Evolutionary conservation across 30 jellyfish, hydroid and myxozoan genomes (phyloP), one percentile per base, ranked within the genome.

Genomic region (Hydra vulgaris): DNA sequence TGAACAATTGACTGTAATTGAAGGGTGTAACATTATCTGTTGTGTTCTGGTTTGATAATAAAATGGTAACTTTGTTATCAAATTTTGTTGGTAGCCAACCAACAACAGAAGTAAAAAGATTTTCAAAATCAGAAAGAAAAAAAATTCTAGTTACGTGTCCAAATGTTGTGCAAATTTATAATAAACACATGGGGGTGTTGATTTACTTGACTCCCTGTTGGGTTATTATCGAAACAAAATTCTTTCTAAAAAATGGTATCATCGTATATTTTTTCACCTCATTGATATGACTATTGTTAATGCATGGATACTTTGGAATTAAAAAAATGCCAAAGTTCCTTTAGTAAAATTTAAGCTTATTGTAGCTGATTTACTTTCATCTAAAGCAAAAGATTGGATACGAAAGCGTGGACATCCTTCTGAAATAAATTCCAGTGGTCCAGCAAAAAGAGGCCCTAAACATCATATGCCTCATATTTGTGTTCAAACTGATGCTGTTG

Each of bases 31-130:
- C 17, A 15, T 15, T 56, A 17, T 56, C 18, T n/a, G 71, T 56
- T 56, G n/a, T 56, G 18, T 56, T n/a, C 18, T 56, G 71, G 71
- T 56, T 56, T 56, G 71, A 56, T 56, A 56, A 56, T 56, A 56
- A 56, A n/a, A n/a, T 56, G 71, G 71, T 56, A 56, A 56, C 71
- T n/a, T n/a, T 56, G n/a, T 56, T 56, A 56, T 56, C 71, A 15
- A 56, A 56, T 56, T 56, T 56, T 56, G 71, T n/a, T n/a, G n/a
- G n/a, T n/a, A n/a, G n/a, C n/a, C n/a, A n/a, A n/a, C n/a, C n/a
- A n/a, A n/a, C n/a, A 15, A 15, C 7, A 68, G 15, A 68, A n/a
- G 15, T 68, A 68, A 68, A 23, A 7, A 68, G 15, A 23, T 15
- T 3, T 3, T 68, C 4, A 68, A 68, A 3, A 68, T 1, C 8